Base-by-base conservation (phyloP, 2,797 vertebrate genomes). In the Mastacembelus armatus region DNA sequence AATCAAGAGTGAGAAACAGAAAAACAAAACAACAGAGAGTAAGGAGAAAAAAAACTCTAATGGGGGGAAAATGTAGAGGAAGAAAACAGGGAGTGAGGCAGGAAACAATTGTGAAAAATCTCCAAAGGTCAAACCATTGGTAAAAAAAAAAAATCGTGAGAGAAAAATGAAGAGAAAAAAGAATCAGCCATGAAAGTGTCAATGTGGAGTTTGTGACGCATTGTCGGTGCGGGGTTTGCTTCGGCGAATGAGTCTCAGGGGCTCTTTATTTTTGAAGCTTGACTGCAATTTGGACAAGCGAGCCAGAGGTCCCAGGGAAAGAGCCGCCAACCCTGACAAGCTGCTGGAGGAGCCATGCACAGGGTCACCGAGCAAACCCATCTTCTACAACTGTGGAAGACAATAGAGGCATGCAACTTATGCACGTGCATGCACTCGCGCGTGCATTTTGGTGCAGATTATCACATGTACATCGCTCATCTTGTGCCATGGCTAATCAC, bases 201-300 rank as follows among this genome's bases (percentile, higher is more conserved):
- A 89, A 63, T 85, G 86, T 89, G 87, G 90, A 93, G 89, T 78
- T 77, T 89, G 92, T 94, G 92, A 93, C 92, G 91, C 89, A 92
- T 77, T 83, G 91, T 83, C 75, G 67, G 85, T 78, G 80, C 75
- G 50, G 80, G 89, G 84, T 89, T 91, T 66, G 89, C 84, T 88
- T 87, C 80, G 86, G 82, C 76, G 67, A 93, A 94, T 90, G 84
- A 78, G 87, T 90, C 92, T 92, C 92, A 52, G 60, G 93, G 92
- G 93, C 83, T 92, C 92, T 93, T 91, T 93, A 93, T 94, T 92
- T 92, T 87, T 92, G 73, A 92, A 90, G 91, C 86, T 89, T 88
- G 87, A 92, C 92, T 92, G 89, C 86, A 90, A 88, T 91, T 92
- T 93, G 93, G 87, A 92, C 85, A 85, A 80, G 77, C 78, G 77